A percentile compares a stretch with the other conserved stretches of the same genome.
Evolutionary conservation across 2,797 vertebrate species (phyloP).

Genomic region (Gambelia wislizenii): DNA sequence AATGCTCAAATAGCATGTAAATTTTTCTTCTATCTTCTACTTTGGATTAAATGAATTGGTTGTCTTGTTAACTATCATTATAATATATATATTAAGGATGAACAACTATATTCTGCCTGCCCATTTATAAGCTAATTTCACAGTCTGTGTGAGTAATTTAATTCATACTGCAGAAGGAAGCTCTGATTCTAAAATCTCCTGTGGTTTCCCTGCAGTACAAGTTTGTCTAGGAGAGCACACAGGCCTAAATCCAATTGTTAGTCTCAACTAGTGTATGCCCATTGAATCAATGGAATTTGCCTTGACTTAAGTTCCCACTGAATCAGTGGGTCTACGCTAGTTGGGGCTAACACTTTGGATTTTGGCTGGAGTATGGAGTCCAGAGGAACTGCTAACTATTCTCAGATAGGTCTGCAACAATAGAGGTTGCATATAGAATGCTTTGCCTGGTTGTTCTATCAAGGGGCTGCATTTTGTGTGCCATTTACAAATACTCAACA

Average conservation of each 20-base stretch:
- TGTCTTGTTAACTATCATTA: constrained; percentile 43
- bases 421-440: background rate
- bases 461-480: background rate
- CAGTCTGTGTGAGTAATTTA: constrained; percentile 21
- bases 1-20: constrained; percentile 43
- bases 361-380: background rate
- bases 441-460: background rate
- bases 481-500: background rate
- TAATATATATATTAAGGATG: constrained; percentile 41
- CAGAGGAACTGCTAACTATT: background rate
- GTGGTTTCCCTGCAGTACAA: background rate
- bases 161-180: constrained; percentile 29
- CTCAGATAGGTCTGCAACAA: background rate
- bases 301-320: too few relatives aligned
- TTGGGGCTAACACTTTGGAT: too few relatives aligned
- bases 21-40: constrained; percentile 45
- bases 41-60: constrained; percentile 38
- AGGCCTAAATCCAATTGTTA: background rate
- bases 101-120: constrained; percentile 22
- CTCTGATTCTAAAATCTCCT: background rate
- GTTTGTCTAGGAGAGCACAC: background rate
- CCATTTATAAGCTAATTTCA: constrained; percentile 43
- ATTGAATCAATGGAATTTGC: too few relatives aligned
- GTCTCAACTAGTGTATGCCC: background rate
- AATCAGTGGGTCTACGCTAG: too few relatives aligned